phyloP scores from a whole-genome alignment of 2,113 vertebrate species.

The Mohoua ochrocephala region DNA sequence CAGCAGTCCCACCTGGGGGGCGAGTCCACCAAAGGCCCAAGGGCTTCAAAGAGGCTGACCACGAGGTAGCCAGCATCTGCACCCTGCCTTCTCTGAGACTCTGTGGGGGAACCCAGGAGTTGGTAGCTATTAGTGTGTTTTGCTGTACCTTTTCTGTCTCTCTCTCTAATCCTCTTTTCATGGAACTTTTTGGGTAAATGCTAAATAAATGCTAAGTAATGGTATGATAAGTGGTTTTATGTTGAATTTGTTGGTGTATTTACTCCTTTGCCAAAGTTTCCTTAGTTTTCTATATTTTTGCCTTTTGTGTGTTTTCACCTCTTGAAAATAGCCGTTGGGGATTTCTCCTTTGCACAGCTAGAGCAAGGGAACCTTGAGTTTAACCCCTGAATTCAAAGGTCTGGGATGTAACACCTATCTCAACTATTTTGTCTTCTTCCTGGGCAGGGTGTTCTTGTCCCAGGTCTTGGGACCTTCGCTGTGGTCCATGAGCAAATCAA shows the following conservation, averaged over 20 bases:
- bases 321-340: background rate
- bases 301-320: background rate
- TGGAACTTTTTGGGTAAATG: background rate
- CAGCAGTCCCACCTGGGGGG: background rate
- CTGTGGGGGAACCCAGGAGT: too few species aligned
- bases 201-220: background rate
- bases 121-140: background rate
- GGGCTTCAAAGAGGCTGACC: background rate
- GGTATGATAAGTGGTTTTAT: background rate
- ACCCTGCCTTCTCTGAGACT: background rate
- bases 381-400: background rate
- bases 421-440: background rate
- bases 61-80: too few species aligned
- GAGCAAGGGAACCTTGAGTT: background rate
- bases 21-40: rapidly evolving
- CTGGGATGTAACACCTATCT: background rate
- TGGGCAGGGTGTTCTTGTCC: background rate
- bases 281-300: background rate
- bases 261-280: background rate
- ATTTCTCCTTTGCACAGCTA: background rate
- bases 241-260: background rate
- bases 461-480: background rate
- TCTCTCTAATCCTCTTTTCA: background rate
- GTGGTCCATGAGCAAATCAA: background rate
- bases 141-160: background rate